Base-by-base conservation (phyloP, 2,797 vertebrate species). In the Gadopsis marmoratus region DNA sequence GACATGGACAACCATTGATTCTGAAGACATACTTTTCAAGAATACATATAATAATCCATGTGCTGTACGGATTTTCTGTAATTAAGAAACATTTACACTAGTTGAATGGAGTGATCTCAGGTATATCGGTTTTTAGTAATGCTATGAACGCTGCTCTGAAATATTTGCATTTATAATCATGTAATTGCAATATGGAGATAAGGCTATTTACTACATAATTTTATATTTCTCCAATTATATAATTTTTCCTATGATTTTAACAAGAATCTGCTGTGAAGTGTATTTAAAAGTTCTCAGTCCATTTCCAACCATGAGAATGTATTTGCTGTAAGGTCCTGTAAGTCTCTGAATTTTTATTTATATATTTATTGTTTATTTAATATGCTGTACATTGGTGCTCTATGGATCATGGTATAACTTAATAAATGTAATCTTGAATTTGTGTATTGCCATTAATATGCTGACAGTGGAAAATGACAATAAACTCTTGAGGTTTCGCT, bases 341-440 rank as follows among this genome's bases (percentile, higher is more conserved):
- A 59, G 55, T 21, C 13, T 64, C 33, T 71, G 35, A 71, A 64
- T 75, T 41, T 78, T 0, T 86, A 86, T 89, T 90, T 87, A 87
- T 82, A 14, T 86, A 92, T 92, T 87, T 92, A 89, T 86, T 86
- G 39, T 51, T 68, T 72, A 90, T 87, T 86, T 89, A 82, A 74
- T 62, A 71, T 70, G 3, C 39, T 82, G 43, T 45, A 43, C 12
- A 4, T 45, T 76, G 81, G 73, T 83, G 56, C 60, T 70, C 9
- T 70, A 55, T 58, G 63, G 1, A 0, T 82, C 4, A 68, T 66
- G 0, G 26, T 74, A 33, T 73, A 78, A 79, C 4, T 54, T 74
- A 84, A 87, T 90, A 79, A 90, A 88, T 54, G 11, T 60, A 9
- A 65, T 55, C 21, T 21, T 11, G 19, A 39, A 33, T 58, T 6